Percentiles rank a stretch among this genome's conserved stretches.
phyloP scores from a whole-genome alignment of 2,797 vertebrate species.

The Staurois parvus region DNA sequence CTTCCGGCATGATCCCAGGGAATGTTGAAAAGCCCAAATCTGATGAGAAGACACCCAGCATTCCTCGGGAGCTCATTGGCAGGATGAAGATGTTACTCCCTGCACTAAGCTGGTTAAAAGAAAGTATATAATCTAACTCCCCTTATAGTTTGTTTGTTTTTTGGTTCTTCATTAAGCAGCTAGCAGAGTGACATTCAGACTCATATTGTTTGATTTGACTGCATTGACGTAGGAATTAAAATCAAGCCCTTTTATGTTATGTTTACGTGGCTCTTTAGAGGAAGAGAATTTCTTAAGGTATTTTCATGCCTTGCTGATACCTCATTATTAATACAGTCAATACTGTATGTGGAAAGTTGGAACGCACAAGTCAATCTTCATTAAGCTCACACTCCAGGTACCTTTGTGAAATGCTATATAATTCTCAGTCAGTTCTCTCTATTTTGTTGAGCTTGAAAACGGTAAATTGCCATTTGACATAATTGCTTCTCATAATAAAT shows the following conservation, averaged over 20 bases:
- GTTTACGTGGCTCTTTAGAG: background rate
- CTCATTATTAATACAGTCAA: constrained; percentile 43
- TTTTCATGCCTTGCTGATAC: constrained; percentile 29
- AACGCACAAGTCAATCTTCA: constrained; percentile 37
- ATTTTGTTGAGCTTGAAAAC: constrained; percentile 30
- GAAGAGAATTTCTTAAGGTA: constrained; percentile 10
- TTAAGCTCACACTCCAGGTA: constrained; percentile 22
- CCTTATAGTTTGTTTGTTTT: too few species aligned
- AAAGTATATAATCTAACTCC: too few species aligned
- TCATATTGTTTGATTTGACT: background rate
- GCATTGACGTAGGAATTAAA: background rate
- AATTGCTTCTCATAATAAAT: constrained; percentile 56
- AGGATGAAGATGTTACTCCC: too few species aligned
- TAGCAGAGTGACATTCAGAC: background rate
- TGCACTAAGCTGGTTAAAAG: too few species aligned
- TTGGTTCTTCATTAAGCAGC: too few species aligned
- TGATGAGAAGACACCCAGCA: too few species aligned
- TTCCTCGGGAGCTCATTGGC: too few species aligned
- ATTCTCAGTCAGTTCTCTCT: constrained; percentile 14
- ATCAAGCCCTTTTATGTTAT: background rate
- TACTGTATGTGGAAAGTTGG: constrained; percentile 18
- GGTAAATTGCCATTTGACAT: constrained; percentile 48
- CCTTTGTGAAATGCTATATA: constrained; percentile 21
- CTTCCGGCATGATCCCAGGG: too few species aligned
- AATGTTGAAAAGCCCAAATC: too few species aligned